phyloP scores from a whole-genome alignment of 2,888 invertebrate species.

The Drosophila putrida region DNA sequence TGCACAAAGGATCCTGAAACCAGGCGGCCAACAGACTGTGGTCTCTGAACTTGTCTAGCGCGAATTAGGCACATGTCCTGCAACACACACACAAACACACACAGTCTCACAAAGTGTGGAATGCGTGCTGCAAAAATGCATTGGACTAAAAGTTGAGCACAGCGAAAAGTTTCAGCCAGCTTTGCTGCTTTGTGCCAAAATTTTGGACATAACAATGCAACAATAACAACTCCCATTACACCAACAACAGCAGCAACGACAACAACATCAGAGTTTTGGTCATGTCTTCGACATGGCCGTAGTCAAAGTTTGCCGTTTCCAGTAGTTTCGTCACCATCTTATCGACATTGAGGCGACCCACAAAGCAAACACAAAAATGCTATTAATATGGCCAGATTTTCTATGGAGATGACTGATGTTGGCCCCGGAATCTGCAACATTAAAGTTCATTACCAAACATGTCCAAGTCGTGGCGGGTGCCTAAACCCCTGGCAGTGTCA shows the following conservation, averaged over 20 bases:
- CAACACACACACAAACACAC: conserved; percentile 10
- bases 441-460: conserved; percentile 67
- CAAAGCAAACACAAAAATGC: conserved; percentile 66
- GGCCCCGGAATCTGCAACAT: conserved; percentile 26
- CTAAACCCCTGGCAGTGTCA: conserved; percentile 18
- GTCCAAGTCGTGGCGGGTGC: conserved; percentile 22
- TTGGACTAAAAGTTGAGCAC: conserved; percentile 59
- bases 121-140: conserved; percentile 47
- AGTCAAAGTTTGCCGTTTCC: conserved; percentile 24
- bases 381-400: conserved; percentile 51
- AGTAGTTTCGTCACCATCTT: conserved; percentile 41
- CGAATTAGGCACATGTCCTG: conserved; percentile 43
- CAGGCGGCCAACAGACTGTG: conserved; percentile 28
- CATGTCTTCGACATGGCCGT: conserved; percentile 31
- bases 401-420: conserved; percentile 12
- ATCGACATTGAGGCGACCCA: conserved; percentile 44
- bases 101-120: not conserved
- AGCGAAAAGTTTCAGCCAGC: conserved; percentile 65
- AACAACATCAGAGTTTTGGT: conserved; percentile 36
- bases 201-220: conserved; percentile 40
- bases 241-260: conserved; percentile 10
- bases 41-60: conserved; percentile 41
- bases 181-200: conserved; percentile 68
- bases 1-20: conserved; percentile 52
- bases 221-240: conserved; percentile 43